These are phyloP conservation scores for Aphidius colemani DNA, from an alignment of 2,888 invertebrate genomes.

Conservation along the genomic window DNA sequence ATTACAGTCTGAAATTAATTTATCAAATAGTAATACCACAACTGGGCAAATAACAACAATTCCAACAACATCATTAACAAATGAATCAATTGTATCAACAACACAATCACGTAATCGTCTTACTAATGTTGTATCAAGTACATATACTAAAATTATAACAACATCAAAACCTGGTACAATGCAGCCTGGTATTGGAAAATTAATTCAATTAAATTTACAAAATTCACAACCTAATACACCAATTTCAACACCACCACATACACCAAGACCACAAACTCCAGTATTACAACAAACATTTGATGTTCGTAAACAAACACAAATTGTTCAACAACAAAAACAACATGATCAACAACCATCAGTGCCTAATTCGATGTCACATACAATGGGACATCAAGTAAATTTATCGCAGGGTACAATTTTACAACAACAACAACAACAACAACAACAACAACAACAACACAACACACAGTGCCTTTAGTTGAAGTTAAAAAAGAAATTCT, in stretches of 20 bases:
- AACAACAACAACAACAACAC: slow-evolving; percentile 55
- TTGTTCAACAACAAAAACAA: slow-evolving; percentile 29
- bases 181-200: slow-evolving; percentile 14
- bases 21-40: background rate
- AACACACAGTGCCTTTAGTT: slow-evolving; percentile 63
- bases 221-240: slow-evolving; percentile 33
- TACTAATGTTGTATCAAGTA: slow-evolving; percentile 34
- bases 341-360: slow-evolving; percentile 40
- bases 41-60: slow-evolving; percentile 26
- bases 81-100: slow-evolving; percentile 25
- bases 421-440: slow-evolving; percentile 44
- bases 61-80: background rate
- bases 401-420: no score
- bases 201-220: slow-evolving; percentile 36
- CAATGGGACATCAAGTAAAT: slow-evolving; percentile 50
- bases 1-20: background rate
- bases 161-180: slow-evolving; percentile 40
- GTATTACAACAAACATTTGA: slow-evolving; percentile 27
- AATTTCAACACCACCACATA: slow-evolving; percentile 40
- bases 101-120: slow-evolving; percentile 33
- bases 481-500: slow-evolving; percentile 76
- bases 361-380: slow-evolving; percentile 26
- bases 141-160: slow-evolving; percentile 31
- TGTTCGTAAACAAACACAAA: slow-evolving; percentile 23
- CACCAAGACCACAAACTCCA: slow-evolving; percentile 43